Percentiles rank a stretch among this genome's conserved stretches.
Evolutionary conservation across 2,113 vertebrate species (phyloP).

Genomic region (Poeciliopsis prolifica): DNA sequence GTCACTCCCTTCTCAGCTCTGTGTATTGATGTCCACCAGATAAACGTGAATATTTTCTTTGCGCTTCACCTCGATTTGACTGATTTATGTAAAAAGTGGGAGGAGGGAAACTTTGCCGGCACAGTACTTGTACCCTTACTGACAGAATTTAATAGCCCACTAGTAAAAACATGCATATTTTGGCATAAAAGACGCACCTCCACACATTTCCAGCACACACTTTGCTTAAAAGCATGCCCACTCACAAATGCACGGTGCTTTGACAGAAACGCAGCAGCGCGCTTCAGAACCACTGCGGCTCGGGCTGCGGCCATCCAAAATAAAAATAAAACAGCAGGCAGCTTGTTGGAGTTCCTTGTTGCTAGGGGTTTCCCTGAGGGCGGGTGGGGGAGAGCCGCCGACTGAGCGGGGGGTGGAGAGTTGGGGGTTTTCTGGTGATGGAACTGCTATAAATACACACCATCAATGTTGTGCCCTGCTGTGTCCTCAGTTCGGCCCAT

Average conservation of each 20-base stretch:
- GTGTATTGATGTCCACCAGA: neutral
- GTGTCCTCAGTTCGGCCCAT: constrained; percentile 32
- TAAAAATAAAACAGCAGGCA: constrained; percentile 72
- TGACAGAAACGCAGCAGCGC: constrained; percentile 34
- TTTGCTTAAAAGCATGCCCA: constrained; percentile 33
- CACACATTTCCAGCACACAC: constrained; percentile 23
- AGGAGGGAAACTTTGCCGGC: constrained; percentile 2
- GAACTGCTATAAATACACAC: constrained; percentile 72
- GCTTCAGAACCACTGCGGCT: constrained; percentile 42
- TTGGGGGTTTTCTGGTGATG: constrained; percentile 72
- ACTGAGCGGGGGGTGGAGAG: constrained; percentile 25
- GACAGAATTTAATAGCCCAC: constrained; percentile 40
- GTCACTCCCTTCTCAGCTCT: neutral
- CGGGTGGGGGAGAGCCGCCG: constrained; percentile 50
- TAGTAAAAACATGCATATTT: constrained; percentile 38
- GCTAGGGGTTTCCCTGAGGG: constrained; percentile 80
- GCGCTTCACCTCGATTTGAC: neutral
- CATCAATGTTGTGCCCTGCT: constrained; percentile 39
- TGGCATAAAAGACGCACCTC: constrained; percentile 27
- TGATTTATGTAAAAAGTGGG: neutral
- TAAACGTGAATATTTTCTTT: neutral
- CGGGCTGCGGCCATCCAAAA: constrained; percentile 65
- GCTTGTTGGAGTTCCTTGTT: constrained; percentile 75
- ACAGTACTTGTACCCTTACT: neutral
- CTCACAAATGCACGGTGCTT: constrained; percentile 25